Conservation (phyloP, 2,113 vertebrate genomes). For the Ictalurus furcatus region DNA sequence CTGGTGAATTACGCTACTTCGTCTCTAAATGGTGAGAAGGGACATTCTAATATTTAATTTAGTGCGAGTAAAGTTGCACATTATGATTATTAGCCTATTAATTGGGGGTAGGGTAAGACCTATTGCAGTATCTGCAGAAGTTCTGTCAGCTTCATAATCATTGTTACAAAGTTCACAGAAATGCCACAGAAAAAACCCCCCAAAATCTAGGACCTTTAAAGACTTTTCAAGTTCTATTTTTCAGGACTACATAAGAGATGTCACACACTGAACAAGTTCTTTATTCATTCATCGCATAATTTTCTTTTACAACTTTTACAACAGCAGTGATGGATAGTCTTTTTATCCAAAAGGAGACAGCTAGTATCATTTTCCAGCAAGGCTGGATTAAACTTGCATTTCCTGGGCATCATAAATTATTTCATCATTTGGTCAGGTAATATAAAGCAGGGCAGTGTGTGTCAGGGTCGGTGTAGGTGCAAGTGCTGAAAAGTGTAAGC, state of each 20-base stretch:
- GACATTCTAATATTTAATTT: background rate
- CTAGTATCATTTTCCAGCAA: background rate
- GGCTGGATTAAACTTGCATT: background rate
- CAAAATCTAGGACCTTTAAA: background rate
- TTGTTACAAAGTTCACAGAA: background rate
- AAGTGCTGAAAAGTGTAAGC: background rate
- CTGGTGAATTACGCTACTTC: background rate
- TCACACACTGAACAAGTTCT: background rate
- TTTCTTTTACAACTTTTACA: slow-evolving; percentile 16
- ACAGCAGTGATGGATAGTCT: background rate
- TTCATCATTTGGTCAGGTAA: background rate
- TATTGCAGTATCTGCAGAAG: background rate
- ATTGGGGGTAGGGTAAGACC: background rate
- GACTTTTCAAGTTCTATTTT: background rate
- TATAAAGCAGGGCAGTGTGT: background rate
- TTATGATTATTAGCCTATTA: background rate
- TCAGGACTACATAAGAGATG: background rate
- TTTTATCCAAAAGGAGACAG: background rate
- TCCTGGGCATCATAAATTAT: slow-evolving; percentile 17
- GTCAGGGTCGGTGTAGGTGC: background rate
- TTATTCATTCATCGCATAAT: slow-evolving; percentile 10
- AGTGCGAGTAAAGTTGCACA: background rate
- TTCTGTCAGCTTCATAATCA: background rate
- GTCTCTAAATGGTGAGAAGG: background rate
- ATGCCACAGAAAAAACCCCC: background rate